Evolutionary conservation across 2,888 invertebrate species (phyloP), one percentile per base, ranked within the genome.

Genomic region (Cepaea hortensis): DNA sequence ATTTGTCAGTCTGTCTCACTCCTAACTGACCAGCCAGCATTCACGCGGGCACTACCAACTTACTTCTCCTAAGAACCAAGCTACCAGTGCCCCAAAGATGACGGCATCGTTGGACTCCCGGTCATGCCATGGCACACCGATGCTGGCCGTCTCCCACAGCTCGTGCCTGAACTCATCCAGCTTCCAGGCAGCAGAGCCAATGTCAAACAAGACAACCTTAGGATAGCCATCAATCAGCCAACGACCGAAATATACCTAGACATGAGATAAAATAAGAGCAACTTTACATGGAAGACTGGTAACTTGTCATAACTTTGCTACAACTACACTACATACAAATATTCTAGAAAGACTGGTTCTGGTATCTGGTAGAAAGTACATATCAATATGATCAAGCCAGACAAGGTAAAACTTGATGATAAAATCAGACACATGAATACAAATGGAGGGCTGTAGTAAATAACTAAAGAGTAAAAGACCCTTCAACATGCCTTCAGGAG

Each of bases 211-310:
- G 85, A 99, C 96, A 75, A 99, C 97, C 95, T 98, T 98, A 0
- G 99, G 99, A 95, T 98, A 99, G n/a, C 99, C 99, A 93, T 99
- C 99, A 3, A 99, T 99, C 81, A 99, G 95, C 99, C 99, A 99
- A 3, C 98, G 97, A n/a, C 99, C 99, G 65, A 98, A 98, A 93
- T 97, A 96, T 15, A 98, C 95, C 97, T 97, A 89, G 6, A 90
- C 87, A n/a, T 85, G 85, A 68, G 73, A 82, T 3, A 9, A 15
- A 11, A 55, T 6, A 11, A 55, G 1, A 55, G 55, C 55, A 55
- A 76, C 46, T n/a, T 75, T 75, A 7, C 6, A 68, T 68, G 68
- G 65, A 65, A 35, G 35, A 35, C 35, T 35, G 35, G 35, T 35
- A 35, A 35, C 35, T 35, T 35, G 35, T 35, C 35, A 55, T 11